These are phyloP conservation scores for Brotula barbata DNA, from an alignment of 2,797 vertebrate genomes.

Conservation along the genomic window DNA sequence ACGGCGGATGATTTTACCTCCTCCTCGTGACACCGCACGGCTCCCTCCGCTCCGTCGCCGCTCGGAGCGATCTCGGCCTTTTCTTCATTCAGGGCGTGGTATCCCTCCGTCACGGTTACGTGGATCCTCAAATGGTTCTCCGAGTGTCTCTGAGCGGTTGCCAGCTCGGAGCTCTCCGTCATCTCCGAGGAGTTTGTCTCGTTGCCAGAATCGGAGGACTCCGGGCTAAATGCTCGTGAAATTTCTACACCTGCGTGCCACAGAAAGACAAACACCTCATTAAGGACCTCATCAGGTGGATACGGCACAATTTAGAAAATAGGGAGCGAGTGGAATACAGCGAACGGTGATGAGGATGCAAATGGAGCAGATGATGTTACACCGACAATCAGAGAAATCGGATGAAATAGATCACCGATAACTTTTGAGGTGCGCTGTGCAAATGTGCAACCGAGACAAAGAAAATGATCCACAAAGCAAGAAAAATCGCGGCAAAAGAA, in stretches of 20 bases:
- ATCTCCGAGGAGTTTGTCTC: slow-evolving; percentile 99
- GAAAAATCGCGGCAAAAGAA: slow-evolving; percentile 45
- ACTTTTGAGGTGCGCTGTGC: slow-evolving; percentile 19
- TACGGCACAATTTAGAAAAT: slow-evolving; percentile 56
- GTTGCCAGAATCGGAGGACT: slow-evolving; percentile 99
- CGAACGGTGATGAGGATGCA: slow-evolving; percentile 1
- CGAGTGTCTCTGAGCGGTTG: slow-evolving; percentile 90
- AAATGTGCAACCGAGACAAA: slow-evolving; percentile 30
- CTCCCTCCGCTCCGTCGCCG: slow-evolving; percentile 70
- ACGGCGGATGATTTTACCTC: slow-evolving; percentile 86
- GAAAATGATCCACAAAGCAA: slow-evolving; percentile 45
- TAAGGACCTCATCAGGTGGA: slow-evolving; percentile 77
- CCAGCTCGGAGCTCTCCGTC: slow-evolving; percentile 97
- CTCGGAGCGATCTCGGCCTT: slow-evolving; percentile 84
- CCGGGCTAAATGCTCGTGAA: slow-evolving; percentile 96
- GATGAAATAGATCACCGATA: too few relatives aligned
- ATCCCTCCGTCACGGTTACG: slow-evolving; percentile 85
- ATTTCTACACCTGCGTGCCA: slow-evolving; percentile 97
- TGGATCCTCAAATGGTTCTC: slow-evolving; percentile 91
- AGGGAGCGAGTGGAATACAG: slow-evolving; percentile 33
- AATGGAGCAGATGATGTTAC: too few relatives aligned
- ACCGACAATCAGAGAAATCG: too few relatives aligned
- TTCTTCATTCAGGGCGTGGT: slow-evolving; percentile 86
- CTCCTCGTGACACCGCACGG: slow-evolving; percentile 73
- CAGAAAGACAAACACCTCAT: slow-evolving; percentile 83